A percentile compares a stretch with the other conserved stretches of the same genome.
phyloP scores from a whole-genome alignment of 2,113 vertebrate species.

The Glareola pratincola region DNA sequence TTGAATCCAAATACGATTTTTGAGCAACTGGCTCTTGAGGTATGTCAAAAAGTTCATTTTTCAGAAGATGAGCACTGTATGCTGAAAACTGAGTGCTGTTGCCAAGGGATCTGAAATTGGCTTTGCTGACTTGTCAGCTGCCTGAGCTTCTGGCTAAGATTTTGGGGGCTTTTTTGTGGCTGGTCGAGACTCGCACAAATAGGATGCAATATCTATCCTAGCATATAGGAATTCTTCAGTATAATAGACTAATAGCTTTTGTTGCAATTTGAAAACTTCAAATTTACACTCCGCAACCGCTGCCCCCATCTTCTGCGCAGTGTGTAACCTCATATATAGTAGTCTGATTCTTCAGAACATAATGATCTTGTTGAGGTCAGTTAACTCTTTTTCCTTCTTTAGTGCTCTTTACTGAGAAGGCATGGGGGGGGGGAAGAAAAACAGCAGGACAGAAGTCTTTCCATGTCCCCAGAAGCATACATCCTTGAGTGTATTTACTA shows the following conservation, averaged over 20 bases:
- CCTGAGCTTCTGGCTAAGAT: background rate
- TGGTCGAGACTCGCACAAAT: background rate
- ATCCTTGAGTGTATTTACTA: background rate
- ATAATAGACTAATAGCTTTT: background rate
- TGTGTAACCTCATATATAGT: background rate
- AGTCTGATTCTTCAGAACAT: background rate
- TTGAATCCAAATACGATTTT: background rate
- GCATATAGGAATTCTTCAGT: background rate
- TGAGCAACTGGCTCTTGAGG: background rate
- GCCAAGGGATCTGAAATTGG: background rate
- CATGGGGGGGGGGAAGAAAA: background rate
- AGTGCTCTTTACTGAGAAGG: background rate
- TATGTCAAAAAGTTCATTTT: background rate
- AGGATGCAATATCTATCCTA: background rate
- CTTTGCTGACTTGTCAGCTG: background rate
- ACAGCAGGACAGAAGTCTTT: background rate
- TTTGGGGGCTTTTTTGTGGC: background rate
- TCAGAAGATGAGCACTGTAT: background rate
- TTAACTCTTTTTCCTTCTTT: background rate
- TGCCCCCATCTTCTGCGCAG: background rate
- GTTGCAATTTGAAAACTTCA: background rate
- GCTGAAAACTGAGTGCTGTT: background rate
- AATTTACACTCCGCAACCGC: background rate
- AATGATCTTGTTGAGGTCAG: background rate
- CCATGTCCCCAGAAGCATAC: fast-evolving